Evolutionary conservation across 2,113 vertebrate genomes (phyloP).

Genomic region (Calidris pugnax): DNA sequence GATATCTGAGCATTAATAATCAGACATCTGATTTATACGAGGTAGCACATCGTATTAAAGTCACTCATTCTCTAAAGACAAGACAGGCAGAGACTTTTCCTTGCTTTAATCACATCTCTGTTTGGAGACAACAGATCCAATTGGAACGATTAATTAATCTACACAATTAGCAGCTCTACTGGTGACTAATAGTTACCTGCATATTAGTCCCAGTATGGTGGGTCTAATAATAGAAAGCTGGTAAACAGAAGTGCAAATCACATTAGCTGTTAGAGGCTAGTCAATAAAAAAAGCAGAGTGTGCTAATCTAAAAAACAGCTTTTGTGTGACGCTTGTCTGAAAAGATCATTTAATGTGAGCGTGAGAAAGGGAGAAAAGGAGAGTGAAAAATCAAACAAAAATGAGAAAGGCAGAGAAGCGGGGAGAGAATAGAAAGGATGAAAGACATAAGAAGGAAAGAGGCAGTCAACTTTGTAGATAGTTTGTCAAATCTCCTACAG

Average conservation of each 20-base stretch:
- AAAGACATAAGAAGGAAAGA: neutral
- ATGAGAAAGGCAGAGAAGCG: neutral
- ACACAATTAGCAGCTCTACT: conserved; percentile 27
- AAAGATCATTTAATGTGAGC: neutral
- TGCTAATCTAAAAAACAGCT: conserved; percentile 20
- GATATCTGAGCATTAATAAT: neutral
- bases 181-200: conserved; percentile 40
- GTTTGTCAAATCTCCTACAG: neutral
- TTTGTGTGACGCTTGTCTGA: conserved; percentile 12
- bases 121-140: conserved; percentile 17
- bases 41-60: neutral
- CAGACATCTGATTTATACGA: neutral
- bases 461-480: neutral
- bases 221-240: conserved; percentile 23
- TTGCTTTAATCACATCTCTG: neutral
- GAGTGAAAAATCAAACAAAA: neutral
- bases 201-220: neutral
- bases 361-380: neutral
- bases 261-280: neutral
- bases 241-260: conserved; percentile 1
- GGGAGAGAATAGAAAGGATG: neutral
- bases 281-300: neutral
- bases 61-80: neutral
- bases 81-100: neutral
- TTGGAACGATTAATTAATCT: neutral